These are phyloP conservation scores for Danaus plexippus DNA, from an alignment of 1,140 invertebrate genomes.

Conservation along the genomic window DNA sequence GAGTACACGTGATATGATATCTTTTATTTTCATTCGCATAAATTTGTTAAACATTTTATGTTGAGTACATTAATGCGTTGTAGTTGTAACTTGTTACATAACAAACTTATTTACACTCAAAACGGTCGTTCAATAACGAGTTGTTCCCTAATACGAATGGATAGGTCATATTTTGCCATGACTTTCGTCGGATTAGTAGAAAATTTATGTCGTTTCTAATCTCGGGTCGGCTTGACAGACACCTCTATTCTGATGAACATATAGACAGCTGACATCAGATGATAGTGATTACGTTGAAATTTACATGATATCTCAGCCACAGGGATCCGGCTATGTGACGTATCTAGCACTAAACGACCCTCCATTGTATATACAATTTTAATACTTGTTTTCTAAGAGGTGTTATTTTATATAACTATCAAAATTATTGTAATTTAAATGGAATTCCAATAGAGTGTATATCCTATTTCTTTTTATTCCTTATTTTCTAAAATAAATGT, in stretches of 20 bases:
- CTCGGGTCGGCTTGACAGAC: constrained; percentile 12
- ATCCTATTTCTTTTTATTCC: too few species aligned
- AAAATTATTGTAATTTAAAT: too few species aligned
- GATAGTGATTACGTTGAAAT: constrained; percentile 27
- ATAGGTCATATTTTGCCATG: too few species aligned
- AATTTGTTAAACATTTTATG: constrained; percentile 9
- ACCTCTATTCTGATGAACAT: constrained; percentile 19
- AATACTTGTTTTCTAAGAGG: too few species aligned
- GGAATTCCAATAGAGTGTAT: too few species aligned
- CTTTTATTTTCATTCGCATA: not conserved
- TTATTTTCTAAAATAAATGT: too few species aligned
- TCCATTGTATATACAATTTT: too few species aligned
- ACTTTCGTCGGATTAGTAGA: not conserved
- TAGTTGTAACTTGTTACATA: constrained; percentile 5
- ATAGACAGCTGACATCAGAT: constrained; percentile 21
- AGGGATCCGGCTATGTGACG: constrained; percentile 9
- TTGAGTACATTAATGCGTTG: constrained; percentile 2
- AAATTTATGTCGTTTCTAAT: constrained; percentile 6
- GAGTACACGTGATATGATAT: too few species aligned
- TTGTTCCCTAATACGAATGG: too few species aligned
- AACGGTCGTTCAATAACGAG: not conserved
- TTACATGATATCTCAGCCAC: constrained; percentile 22
- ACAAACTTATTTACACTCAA: constrained; percentile 1
- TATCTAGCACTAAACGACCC: constrained; percentile 1
- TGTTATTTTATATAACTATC: too few species aligned